Evolutionary conservation across 2,797 vertebrate species (phyloP).

Genomic region (Lagocephalus sceleratus): DNA sequence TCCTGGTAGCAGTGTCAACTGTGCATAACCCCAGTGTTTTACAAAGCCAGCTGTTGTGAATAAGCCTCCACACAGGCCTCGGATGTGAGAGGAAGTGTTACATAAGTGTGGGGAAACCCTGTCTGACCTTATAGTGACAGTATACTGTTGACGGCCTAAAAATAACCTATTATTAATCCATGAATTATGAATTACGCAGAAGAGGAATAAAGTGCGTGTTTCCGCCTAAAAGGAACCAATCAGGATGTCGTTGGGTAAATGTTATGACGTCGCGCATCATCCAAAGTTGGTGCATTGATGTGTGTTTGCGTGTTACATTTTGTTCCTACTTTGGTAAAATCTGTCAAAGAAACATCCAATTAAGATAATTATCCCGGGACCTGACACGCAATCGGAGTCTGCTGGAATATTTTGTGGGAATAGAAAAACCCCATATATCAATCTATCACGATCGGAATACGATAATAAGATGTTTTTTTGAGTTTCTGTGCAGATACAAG

Average conservation of each 20-base stretch:
- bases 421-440: no score
- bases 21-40: slow-evolving; percentile 3
- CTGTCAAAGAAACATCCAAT: slow-evolving; percentile 18
- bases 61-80: neutral
- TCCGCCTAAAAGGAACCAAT: slow-evolving; percentile 20
- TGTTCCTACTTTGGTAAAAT: slow-evolving; percentile 12
- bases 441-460: no score
- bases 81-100: slow-evolving; percentile 10
- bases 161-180: slow-evolving; percentile 33
- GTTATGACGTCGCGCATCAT: slow-evolving; percentile 20
- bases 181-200: slow-evolving; percentile 37
- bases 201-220: slow-evolving; percentile 29
- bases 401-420: no score
- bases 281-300: neutral
- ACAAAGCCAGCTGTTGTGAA: neutral
- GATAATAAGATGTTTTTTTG: no score
- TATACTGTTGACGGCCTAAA: slow-evolving; percentile 22
- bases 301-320: slow-evolving; percentile 2
- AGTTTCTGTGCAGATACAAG: no score
- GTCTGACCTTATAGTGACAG: slow-evolving; percentile 9
- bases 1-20: neutral
- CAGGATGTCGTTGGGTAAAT: slow-evolving; percentile 21
- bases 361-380: slow-evolving; percentile 4
- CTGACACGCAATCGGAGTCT: neutral
- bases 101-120: slow-evolving; percentile 12